Evolutionary conservation across 2,888 invertebrate species (phyloP).

Genomic region (Eudemis profundana): DNA sequence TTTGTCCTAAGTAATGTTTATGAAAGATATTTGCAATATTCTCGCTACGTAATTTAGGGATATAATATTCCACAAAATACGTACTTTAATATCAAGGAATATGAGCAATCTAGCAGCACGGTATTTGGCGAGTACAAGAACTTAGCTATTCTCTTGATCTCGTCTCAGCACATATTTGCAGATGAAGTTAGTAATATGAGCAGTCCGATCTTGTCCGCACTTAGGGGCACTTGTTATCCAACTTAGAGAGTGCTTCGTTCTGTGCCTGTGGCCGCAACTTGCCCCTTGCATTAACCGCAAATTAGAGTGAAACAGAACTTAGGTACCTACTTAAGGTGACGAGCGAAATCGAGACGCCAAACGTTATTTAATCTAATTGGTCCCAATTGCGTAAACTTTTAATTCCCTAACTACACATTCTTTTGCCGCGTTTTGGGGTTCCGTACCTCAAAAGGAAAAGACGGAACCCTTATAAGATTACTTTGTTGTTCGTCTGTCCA

Average conservation of each 20-base stretch:
- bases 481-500: too few species aligned
- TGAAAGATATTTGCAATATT: constrained; percentile 4
- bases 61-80: constrained; percentile 10
- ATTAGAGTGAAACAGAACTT: constrained; percentile 25
- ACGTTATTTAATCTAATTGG: constrained; percentile 13
- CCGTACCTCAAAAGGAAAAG: too few species aligned
- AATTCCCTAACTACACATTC: constrained; percentile 22
- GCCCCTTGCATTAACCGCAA: constrained; percentile 36
- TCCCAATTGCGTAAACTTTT: constrained; percentile 27
- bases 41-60: not conserved
- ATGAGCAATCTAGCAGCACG: constrained; percentile 15
- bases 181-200: constrained; percentile 43
- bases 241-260: constrained; percentile 32
- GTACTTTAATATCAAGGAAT: constrained; percentile 18
- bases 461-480: too few species aligned
- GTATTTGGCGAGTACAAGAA: constrained; percentile 32
- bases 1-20: too few species aligned
- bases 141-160: constrained; percentile 41
- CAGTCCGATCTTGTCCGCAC: constrained; percentile 38
- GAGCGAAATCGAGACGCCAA: constrained; percentile 9
- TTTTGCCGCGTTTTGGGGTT: constrained; percentile 3
- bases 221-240: constrained; percentile 39
- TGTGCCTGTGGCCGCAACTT: constrained; percentile 28
- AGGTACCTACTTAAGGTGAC: not conserved
- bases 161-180: constrained; percentile 40